Evolutionary conservation across 2,113 vertebrate species (phyloP), one percentile per base, ranked within the genome.

Genomic region (Elaphurus davidianus): DNA sequence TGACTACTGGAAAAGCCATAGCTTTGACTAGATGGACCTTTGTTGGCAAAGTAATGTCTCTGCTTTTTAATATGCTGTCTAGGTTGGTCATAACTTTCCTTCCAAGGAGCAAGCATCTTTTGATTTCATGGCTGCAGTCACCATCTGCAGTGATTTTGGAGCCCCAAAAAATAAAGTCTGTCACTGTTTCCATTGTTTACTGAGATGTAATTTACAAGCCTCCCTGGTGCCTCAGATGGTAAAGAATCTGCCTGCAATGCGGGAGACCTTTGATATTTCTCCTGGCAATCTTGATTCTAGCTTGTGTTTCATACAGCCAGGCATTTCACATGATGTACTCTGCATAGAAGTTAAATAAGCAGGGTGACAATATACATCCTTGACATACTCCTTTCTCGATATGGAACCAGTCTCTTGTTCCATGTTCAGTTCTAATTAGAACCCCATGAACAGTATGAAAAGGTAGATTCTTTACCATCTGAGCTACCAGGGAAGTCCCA

Each of bases 151-250:
- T 36, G 17, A 21, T 71, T 71, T 71, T 71, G 64, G 64, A 71
- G 17, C 64, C 17, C 64, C 4, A 0, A 0, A 19, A n/a, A n/a
- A 67, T 36, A 21, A 67, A 67, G 33, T 67, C 64, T 67, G 1
- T 0, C 16, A 67, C 33, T 67, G 3, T n/a, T n/a, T 67, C 62
- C 4, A 10, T 19, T 36, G 8, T 67, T 67, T n/a, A n/a, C n/a
- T n/a, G n/a, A n/a, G n/a, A n/a, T n/a, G n/a, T n/a, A n/a, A n/a
- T n/a, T n/a, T n/a, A n/a, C n/a, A n/a, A n/a, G n/a, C n/a, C n/a
- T n/a, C n/a, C n/a, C n/a, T n/a, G n/a, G n/a, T n/a, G n/a, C n/a
- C n/a, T n/a, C n/a, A n/a, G n/a, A n/a, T n/a, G n/a, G n/a, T n/a
- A n/a, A n/a, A n/a, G n/a, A n/a, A n/a, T n/a, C n/a, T n/a, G n/a